phyloP scores from a whole-genome alignment of 2,113 vertebrate genomes.

The Setophaga petechia region DNA sequence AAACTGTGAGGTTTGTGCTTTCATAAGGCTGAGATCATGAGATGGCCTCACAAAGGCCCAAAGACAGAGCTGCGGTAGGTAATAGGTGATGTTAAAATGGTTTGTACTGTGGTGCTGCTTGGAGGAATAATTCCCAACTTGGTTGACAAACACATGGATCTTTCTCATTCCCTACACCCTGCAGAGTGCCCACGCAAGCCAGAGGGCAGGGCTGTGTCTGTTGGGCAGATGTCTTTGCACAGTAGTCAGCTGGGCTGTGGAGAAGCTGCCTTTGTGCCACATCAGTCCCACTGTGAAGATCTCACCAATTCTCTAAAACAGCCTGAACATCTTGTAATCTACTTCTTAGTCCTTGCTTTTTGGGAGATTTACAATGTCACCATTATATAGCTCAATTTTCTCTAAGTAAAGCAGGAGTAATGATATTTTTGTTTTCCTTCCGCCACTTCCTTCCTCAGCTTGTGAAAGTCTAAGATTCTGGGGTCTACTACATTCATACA shows the following conservation, averaged over 20 bases:
- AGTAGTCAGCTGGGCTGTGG: neutral
- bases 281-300: neutral
- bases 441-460: neutral
- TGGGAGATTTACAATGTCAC: neutral
- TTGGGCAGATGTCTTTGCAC: neutral
- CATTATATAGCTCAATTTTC: neutral
- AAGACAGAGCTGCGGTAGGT: neutral
- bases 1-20: neutral
- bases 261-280: neutral
- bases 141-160: neutral
- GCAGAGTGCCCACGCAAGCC: neutral
- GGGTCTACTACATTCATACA: neutral
- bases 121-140: neutral
- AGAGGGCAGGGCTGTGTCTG: rapidly evolving
- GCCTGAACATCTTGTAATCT: neutral
- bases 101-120: neutral
- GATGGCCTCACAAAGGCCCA: neutral
- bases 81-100: neutral
- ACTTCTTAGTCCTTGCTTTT: neutral
- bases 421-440: neutral
- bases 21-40: neutral
- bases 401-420: neutral
- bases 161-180: neutral
- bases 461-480: neutral
- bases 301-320: neutral